Conservation (phyloP, 2,888 invertebrate species). For the Brachycybe producta region DNA sequence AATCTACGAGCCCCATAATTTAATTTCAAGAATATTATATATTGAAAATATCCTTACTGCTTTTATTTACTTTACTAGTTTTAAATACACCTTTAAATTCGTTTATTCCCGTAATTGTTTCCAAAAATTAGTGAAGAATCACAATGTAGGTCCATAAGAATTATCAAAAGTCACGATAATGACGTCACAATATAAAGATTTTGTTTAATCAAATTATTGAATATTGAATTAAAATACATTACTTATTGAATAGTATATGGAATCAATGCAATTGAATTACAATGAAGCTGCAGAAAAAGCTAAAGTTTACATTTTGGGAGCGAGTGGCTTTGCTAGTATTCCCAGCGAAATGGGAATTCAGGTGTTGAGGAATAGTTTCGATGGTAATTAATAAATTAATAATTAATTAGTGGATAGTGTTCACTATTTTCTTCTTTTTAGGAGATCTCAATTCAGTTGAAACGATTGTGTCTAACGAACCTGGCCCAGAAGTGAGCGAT, state of each 20-base stretch:
- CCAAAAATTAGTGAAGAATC: too few relatives aligned
- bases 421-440: slow-evolving; percentile 6
- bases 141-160: too few relatives aligned
- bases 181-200: too few relatives aligned
- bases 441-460: slow-evolving; percentile 35
- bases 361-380: slow-evolving; percentile 63
- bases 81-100: too few relatives aligned
- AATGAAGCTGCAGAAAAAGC: slow-evolving; percentile 56
- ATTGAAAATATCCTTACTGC: too few relatives aligned
- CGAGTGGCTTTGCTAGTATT: slow-evolving; percentile 88
- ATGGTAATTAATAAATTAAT: slow-evolving; percentile 38
- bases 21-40: too few relatives aligned
- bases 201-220: too few relatives aligned
- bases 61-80: too few relatives aligned
- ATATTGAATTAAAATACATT: too few relatives aligned
- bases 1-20: too few relatives aligned
- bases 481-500: slow-evolving; percentile 29
- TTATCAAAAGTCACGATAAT: too few relatives aligned
- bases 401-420: background rate
- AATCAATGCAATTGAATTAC: slow-evolving; percentile 70
- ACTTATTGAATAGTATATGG: slow-evolving; percentile 79
- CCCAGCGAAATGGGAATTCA: slow-evolving; percentile 75
- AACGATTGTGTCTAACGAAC: slow-evolving; percentile 27
- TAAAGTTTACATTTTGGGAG: slow-evolving; percentile 72
- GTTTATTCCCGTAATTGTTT: too few relatives aligned